Percentiles rank a stretch among this genome's conserved stretches.
phyloP scores from a whole-genome alignment of 2,113 vertebrate genomes.

The Cochlearius cochlearius region DNA sequence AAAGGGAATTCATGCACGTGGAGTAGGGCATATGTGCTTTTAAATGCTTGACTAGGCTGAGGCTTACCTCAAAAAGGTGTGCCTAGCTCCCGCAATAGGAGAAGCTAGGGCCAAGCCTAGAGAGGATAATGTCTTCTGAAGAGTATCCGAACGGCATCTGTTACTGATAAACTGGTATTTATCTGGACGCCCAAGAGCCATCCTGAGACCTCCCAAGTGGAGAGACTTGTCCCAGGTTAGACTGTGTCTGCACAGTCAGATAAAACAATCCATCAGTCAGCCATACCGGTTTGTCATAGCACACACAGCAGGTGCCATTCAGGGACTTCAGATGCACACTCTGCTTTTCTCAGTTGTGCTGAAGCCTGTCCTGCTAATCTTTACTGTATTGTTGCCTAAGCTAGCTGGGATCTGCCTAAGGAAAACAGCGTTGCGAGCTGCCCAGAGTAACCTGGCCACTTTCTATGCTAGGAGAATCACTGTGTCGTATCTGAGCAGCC shows the following conservation, averaged over 20 bases:
- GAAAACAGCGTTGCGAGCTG: not conserved
- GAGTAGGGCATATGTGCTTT: not conserved
- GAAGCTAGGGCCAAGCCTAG: not conserved
- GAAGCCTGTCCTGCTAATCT: not conserved
- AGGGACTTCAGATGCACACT: not conserved
- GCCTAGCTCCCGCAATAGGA: not conserved
- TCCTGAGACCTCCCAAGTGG: conserved; percentile 17
- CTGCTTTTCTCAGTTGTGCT: not conserved
- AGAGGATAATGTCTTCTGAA: not conserved
- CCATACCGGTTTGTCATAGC: not conserved
- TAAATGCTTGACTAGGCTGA: not conserved
- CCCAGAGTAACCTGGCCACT: not conserved
- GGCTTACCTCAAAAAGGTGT: not conserved
- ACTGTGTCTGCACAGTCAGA: not conserved
- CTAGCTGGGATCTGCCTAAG: not conserved
- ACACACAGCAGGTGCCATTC: not conserved
- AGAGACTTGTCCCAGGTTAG: not conserved
- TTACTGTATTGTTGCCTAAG: not conserved
- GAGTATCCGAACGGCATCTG: not conserved
- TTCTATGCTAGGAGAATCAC: not conserved
- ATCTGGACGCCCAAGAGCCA: not conserved
- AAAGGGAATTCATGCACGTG: not conserved
- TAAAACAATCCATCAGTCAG: not conserved
- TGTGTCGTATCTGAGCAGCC: not conserved
- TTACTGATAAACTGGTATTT: not conserved